phyloP scores from a whole-genome alignment of 1,140 invertebrate species.

The Camponotus pennsylvanicus region DNA sequence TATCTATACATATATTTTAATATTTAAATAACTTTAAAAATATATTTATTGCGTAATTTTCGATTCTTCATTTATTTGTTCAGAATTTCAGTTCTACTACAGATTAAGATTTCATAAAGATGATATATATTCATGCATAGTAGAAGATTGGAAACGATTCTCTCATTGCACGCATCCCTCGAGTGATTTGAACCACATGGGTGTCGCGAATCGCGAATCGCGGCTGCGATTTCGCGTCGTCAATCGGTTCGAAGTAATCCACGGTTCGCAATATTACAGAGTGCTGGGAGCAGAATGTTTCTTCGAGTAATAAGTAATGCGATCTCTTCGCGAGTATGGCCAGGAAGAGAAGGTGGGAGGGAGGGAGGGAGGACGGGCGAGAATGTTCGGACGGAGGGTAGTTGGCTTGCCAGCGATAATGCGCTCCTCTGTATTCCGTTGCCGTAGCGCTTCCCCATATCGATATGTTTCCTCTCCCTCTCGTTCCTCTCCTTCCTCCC shows the following conservation, averaged over 20 bases:
- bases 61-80: background rate
- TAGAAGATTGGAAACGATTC: background rate
- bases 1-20: too few relatives aligned
- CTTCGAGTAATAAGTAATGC: constrained; percentile 77
- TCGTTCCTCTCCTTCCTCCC: constrained; percentile 67
- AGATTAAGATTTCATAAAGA: constrained; percentile 9
- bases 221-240: constrained; percentile 50
- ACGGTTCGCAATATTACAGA: constrained; percentile 73
- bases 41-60: background rate
- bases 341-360: background rate
- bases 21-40: background rate
- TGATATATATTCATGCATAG: constrained; percentile 34
- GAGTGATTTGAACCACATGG: constrained; percentile 11
- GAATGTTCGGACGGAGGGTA: constrained; percentile 68
- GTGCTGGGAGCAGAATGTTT: constrained; percentile 73
- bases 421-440: constrained; percentile 83
- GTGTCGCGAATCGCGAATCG: constrained; percentile 47
- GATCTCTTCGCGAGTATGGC: constrained; percentile 72
- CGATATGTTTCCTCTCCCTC: constrained; percentile 83
- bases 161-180: constrained; percentile 21
- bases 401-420: constrained; percentile 82
- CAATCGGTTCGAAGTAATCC: constrained; percentile 69
- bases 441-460: constrained; percentile 84
- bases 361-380: background rate
- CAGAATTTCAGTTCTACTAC: background rate